A percentile compares a stretch with the other conserved stretches of the same genome.
phyloP scores from a whole-genome alignment of 2,888 invertebrate genomes.

The Agonopterix arenella region DNA sequence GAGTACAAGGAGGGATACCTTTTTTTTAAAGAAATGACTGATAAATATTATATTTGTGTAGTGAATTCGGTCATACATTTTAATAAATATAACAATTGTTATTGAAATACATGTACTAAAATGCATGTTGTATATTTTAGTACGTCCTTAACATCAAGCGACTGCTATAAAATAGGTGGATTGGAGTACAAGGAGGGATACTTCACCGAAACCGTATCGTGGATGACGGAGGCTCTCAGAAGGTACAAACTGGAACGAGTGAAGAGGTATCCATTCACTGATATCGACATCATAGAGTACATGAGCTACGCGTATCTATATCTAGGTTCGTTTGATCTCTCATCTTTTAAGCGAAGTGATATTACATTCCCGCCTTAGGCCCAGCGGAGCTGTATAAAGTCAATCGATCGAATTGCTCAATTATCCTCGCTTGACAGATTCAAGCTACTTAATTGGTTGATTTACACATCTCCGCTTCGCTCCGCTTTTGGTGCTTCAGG shows the following conservation, averaged over 20 bases:
- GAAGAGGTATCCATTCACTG: conserved; percentile 74
- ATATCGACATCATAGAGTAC: conserved; percentile 94
- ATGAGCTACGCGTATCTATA: conserved; percentile 96
- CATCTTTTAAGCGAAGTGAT: not conserved
- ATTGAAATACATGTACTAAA: conserved; percentile 36
- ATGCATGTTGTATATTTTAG: conserved; percentile 10
- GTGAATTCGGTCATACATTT: too few relatives aligned
- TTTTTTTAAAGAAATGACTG: too few relatives aligned
- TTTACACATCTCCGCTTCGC: too few relatives aligned
- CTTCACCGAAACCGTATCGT: not conserved
- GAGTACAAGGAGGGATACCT: not conserved
- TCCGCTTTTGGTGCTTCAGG: too few relatives aligned
- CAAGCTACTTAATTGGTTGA: too few relatives aligned
- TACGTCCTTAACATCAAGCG: not conserved
- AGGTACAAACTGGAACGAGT: conserved; percentile 81
- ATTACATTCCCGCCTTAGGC: too few relatives aligned
- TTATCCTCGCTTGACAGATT: too few relatives aligned
- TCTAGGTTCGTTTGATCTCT: conserved; percentile 72
- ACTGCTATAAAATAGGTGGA: not conserved
- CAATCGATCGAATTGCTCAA: too few relatives aligned
- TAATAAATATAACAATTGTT: too few relatives aligned
- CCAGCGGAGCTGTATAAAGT: too few relatives aligned
- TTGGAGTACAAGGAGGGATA: not conserved
- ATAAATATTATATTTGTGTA: too few relatives aligned
- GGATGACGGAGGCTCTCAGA: conserved; percentile 18